These are phyloP conservation scores for Amphiprion percula DNA, from an alignment of 2,113 vertebrate genomes.

Conservation along the genomic window DNA sequence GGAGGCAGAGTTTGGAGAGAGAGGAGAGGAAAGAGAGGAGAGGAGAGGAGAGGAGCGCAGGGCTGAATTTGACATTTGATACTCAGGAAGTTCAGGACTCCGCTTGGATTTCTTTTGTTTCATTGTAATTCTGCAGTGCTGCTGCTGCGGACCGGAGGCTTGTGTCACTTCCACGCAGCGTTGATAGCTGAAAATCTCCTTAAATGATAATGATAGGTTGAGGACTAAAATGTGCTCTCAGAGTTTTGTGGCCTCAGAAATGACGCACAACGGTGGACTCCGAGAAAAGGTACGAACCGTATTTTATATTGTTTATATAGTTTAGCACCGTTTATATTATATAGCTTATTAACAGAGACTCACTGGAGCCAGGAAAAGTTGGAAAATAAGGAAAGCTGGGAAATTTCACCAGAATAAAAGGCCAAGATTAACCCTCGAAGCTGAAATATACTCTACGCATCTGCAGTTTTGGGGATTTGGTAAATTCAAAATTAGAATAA, in stretches of 20 bases:
- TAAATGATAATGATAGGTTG: constrained; percentile 32
- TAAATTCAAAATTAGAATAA: too few relatives aligned
- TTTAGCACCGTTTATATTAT: background rate
- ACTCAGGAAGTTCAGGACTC: constrained; percentile 89
- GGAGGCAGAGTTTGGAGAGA: constrained; percentile 49
- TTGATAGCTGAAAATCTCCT: constrained; percentile 12
- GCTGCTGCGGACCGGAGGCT: constrained; percentile 56
- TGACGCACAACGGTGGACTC: constrained; percentile 58
- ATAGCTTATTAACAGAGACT: too few relatives aligned
- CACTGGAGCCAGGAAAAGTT: too few relatives aligned
- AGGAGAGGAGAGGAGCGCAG: constrained; percentile 54
- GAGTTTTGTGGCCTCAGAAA: constrained; percentile 32
- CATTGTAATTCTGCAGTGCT: constrained; percentile 81
- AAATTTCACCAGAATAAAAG: background rate
- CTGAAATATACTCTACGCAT: background rate
- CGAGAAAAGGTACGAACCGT: constrained; percentile 62
- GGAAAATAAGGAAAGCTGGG: too few relatives aligned
- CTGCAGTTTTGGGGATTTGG: too few relatives aligned
- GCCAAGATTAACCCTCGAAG: background rate
- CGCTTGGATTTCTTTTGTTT: constrained; percentile 88
- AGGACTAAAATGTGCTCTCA: constrained; percentile 36
- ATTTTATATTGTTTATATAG: background rate
- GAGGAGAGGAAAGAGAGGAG: constrained; percentile 5
- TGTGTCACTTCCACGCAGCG: constrained; percentile 35
- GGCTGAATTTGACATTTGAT: constrained; percentile 85